Percentiles rank a stretch among this genome's conserved stretches.
phyloP scores from a whole-genome alignment of 2,797 vertebrate species.

The Brotula barbata region DNA sequence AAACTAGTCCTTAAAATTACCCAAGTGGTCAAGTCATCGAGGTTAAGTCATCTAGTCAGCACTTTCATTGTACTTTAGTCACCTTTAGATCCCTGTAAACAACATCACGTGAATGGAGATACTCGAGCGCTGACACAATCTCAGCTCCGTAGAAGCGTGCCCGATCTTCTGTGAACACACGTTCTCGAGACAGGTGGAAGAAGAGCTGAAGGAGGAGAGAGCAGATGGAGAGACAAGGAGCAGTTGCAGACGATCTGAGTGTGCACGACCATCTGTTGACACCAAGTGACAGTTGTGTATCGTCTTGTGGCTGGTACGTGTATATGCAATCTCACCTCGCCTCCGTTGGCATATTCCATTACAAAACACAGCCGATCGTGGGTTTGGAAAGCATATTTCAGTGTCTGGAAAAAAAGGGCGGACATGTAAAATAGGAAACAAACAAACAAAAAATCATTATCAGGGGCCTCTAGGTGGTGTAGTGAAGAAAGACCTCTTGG shows the following conservation, averaged over 20 bases:
- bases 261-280: conserved; percentile 1
- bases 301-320: background rate
- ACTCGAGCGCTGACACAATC: conserved; percentile 88
- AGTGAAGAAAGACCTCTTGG: no score
- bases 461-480: background rate
- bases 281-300: conserved; percentile 1
- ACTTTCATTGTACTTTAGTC: background rate
- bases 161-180: conserved; percentile 88
- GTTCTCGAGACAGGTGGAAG: conserved; percentile 88
- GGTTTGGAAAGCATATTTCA: conserved; percentile 92
- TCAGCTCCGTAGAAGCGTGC: conserved; percentile 88
- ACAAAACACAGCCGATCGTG: conserved; percentile 89
- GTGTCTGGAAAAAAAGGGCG: conserved; percentile 69
- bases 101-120: conserved; percentile 87
- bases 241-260: background rate
- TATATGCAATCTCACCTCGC: conserved; percentile 79
- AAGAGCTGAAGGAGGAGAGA: conserved; percentile 75
- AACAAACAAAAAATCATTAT: background rate
- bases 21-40: no score
- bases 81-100: conserved; percentile 93
- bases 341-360: conserved; percentile 91
- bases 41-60: no score
- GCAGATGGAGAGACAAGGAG: conserved; percentile 13
- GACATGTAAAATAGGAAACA: conserved; percentile 1
- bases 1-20: no score